phyloP scores from a whole-genome alignment of 2,113 vertebrate species.

The Pterocles gutturalis region DNA sequence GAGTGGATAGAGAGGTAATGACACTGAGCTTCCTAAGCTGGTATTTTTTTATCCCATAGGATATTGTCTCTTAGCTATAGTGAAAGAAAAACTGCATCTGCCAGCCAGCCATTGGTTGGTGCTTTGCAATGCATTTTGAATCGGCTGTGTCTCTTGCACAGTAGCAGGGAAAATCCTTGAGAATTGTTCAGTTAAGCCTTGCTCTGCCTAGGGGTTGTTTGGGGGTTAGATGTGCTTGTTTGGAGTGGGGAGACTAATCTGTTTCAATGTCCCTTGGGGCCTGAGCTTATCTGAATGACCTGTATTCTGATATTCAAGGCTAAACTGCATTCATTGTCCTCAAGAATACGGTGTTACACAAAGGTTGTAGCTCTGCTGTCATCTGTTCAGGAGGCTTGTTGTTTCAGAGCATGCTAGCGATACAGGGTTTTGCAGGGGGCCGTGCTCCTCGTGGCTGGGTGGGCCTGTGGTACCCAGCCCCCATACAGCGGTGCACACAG shows the following conservation, averaged over 20 bases:
- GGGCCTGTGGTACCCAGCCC: background rate
- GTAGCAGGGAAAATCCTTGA: background rate
- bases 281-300: background rate
- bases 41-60: background rate
- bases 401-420: background rate
- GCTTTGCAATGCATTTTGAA: background rate
- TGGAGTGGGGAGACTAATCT: background rate
- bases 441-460: background rate
- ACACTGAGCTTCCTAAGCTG: background rate
- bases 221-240: background rate
- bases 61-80: background rate
- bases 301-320: background rate
- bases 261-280: background rate
- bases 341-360: background rate
- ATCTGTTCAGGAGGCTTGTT: background rate
- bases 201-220: background rate
- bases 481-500: rapidly evolving
- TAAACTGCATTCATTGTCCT: background rate
- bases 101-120: background rate
- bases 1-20: background rate
- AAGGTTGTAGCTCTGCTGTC: background rate
- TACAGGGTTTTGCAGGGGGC: background rate
- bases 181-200: background rate
- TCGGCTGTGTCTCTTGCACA: background rate
- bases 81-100: background rate